A percentile compares a stretch with the other conserved stretches of the same genome.
These are phyloP conservation scores for Phallusia fumigata DNA, from an alignment of 23 tunicate genomes.

Conservation along the genomic window DNA sequence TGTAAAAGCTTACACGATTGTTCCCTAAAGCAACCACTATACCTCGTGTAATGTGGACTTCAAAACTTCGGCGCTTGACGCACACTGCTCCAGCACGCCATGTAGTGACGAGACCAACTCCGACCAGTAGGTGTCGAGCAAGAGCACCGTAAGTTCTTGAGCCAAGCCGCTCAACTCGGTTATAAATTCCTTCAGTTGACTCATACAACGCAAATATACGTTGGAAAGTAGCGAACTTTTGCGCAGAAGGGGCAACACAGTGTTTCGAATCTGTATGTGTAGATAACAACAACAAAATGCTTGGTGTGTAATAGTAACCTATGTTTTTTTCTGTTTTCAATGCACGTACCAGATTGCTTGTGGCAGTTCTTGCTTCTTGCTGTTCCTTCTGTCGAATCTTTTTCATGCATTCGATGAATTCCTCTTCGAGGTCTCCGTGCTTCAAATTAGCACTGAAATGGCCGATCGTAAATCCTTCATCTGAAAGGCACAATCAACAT, in stretches of 20 bases:
- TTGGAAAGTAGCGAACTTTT: conserved; percentile 4
- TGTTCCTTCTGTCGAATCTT: neutral
- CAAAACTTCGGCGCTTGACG: conserved; percentile 2
- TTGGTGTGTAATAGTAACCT: no score
- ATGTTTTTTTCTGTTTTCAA: no score
- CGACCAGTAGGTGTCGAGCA: conserved; percentile 43
- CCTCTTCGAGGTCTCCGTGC: neutral
- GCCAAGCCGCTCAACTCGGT: conserved; percentile 20
- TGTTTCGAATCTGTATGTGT: conserved; percentile 16
- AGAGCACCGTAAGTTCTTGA: conserved; percentile 5
- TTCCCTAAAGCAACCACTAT: neutral
- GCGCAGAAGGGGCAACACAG: conserved; percentile 28
- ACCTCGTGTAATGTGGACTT: conserved; percentile 1
- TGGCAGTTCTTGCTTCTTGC: neutral
- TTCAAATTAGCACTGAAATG: neutral
- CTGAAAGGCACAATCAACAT: neutral
- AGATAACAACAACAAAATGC: no score
- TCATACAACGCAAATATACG: conserved; percentile 4
- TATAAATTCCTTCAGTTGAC: conserved; percentile 9
- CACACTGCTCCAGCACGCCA: conserved; percentile 29
- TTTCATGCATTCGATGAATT: neutral
- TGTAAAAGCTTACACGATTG: no score
- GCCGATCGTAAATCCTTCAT: neutral
- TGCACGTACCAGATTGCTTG: neutral
- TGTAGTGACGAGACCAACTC: conserved; percentile 28